phyloP scores from a whole-genome alignment of 2,888 invertebrate genomes.

The Celastrina argiolus region DNA sequence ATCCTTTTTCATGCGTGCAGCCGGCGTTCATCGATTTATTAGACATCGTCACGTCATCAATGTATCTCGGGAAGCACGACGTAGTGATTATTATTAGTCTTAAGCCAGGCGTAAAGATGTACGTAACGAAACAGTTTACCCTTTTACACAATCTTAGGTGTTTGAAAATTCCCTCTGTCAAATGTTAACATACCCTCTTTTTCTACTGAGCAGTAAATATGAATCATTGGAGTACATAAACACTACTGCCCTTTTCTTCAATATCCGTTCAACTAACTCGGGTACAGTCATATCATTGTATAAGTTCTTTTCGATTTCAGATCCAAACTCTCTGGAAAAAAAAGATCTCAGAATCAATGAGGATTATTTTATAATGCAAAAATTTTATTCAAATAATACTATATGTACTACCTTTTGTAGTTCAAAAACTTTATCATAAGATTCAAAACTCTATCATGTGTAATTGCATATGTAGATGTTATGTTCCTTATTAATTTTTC shows the following conservation, averaged over 20 bases:
- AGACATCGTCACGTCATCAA: too few relatives aligned
- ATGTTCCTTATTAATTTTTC: constrained; percentile 64
- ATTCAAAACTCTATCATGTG: constrained; percentile 81
- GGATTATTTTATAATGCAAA: neutral
- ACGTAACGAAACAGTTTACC: too few relatives aligned
- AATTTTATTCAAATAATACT: neutral
- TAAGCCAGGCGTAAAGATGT: too few relatives aligned
- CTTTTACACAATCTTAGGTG: too few relatives aligned
- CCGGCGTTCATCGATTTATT: too few relatives aligned
- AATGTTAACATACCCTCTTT: constrained; percentile 51
- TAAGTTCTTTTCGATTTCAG: constrained; percentile 67
- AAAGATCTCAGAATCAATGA: neutral
- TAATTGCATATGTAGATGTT: constrained; percentile 81
- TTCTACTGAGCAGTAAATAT: constrained; percentile 70
- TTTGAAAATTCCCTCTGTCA: neutral
- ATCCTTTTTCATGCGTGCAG: too few relatives aligned
- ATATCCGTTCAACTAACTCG: constrained; percentile 74
- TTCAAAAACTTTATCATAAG: constrained; percentile 81
- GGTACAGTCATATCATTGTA: constrained; percentile 78
- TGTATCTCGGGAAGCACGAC: too few relatives aligned
- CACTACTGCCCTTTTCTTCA: constrained; percentile 73
- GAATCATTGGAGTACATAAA: constrained; percentile 68
- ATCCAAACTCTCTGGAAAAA: constrained; percentile 63
- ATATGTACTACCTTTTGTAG: constrained; percentile 72
- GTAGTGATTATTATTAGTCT: too few relatives aligned